Base-by-base conservation (phyloP, 2,797 vertebrate species). In the Chloroceryle inda region DNA sequence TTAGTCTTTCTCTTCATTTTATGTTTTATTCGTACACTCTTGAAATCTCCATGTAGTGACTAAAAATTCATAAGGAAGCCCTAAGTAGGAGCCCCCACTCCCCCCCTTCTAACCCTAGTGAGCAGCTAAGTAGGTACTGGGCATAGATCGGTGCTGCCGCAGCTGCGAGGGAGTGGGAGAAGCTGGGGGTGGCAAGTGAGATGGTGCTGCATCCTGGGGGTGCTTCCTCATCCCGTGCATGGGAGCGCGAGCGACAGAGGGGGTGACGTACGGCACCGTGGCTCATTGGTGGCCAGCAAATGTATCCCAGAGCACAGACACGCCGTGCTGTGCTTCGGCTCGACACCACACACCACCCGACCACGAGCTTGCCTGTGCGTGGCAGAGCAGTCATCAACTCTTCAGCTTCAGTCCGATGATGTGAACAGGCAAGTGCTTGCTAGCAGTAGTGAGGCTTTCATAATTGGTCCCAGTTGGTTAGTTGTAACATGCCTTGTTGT, bases 41-140 rank as follows among this genome's bases (percentile, higher is more conserved):
- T 94, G 88, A 95, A 94, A 96, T 91, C 95, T 97, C 95, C 76
- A 82, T 90, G 83, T 79, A 79, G 66, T 78, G 55, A 88, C 94
- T 86, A 92, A 95, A 92, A 94, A 96, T 87, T 91, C 81, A 92
- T 88, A 87, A 95, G 91, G 75, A 85, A 91, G 79, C 56, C 37
- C 1, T 82, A 85, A 92, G 72, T 4, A 78, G 80, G 62, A 93
- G 55, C 31, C 71, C 35, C 62, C 1, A 0, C n/a, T 69, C n/a
- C 42, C 29, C 40, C 22, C 42, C 79, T 67, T 16, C 86, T 55
- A 66, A 47, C 77, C 1, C 0, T 63, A 42, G 68, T 0, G 3
- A 67, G 91, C 61, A 74, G 78, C 66, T 74, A 64, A 95, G 82
- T 68, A 88, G 50, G 80, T 26, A 23, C 35, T 5, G 73, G 66